Conservation (phyloP, 2,888 invertebrate species). For the Xiphydria camelus region DNA sequence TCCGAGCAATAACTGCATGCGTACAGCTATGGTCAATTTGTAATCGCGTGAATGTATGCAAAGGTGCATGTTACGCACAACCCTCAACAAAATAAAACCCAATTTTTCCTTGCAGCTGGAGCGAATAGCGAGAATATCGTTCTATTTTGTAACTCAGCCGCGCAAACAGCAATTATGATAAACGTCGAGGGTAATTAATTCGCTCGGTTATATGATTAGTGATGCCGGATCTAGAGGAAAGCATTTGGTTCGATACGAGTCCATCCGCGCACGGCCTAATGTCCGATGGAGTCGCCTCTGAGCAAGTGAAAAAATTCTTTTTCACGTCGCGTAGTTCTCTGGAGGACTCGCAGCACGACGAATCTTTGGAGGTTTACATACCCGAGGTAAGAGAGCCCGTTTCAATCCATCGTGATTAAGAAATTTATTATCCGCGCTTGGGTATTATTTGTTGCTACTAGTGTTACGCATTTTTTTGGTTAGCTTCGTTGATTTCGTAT, state of each 20-base stretch:
- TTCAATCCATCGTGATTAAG: no score
- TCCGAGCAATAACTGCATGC: no score
- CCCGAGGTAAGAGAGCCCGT: conserved; percentile 70
- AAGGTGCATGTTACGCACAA: no score
- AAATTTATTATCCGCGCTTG: no score
- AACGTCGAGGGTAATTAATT: conserved; percentile 30
- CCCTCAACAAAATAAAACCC: conserved; percentile 28
- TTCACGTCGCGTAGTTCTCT: conserved; percentile 71
- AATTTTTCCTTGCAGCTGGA: conserved; percentile 21
- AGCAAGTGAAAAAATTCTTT: conserved; percentile 81
- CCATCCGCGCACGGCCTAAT: conserved; percentile 59
- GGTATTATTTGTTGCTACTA: no score
- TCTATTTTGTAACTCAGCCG: no score
- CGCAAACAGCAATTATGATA: conserved; percentile 29
- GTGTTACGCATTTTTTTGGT: conserved; percentile 36
- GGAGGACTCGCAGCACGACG: conserved; percentile 67
- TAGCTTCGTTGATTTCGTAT: no score
- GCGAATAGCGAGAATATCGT: no score
- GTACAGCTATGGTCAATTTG: no score
- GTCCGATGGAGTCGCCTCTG: conserved; percentile 65
- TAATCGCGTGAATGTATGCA: no score
- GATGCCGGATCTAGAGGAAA: conserved; percentile 56
- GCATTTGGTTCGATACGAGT: conserved; percentile 48
- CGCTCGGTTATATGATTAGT: conserved; percentile 24
- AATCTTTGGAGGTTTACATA: conserved; percentile 78